These are phyloP conservation scores for Aleiodes testaceus DNA, from an alignment of 2,888 invertebrate genomes.

Conservation along the genomic window DNA sequence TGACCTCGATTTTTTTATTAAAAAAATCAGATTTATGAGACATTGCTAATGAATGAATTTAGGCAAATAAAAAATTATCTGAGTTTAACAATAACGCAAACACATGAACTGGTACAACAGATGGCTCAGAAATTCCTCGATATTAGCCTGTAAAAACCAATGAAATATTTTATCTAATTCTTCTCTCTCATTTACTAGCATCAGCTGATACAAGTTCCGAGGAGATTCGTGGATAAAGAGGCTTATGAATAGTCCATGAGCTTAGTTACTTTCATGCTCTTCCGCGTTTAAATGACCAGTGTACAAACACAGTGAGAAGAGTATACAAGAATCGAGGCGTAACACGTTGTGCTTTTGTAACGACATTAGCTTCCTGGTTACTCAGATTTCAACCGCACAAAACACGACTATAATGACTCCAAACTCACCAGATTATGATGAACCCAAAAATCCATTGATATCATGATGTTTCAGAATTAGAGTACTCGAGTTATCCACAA, in stretches of 20 bases:
- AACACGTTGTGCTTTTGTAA: constrained; percentile 12
- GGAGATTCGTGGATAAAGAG: too few relatives aligned
- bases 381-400: constrained; percentile 22
- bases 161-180: constrained; percentile 17
- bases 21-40: constrained; percentile 24
- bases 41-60: constrained; percentile 18
- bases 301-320: too few relatives aligned
- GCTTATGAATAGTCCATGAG: too few relatives aligned
- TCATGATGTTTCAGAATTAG: constrained; percentile 1
- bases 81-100: constrained; percentile 13
- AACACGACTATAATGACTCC: neutral
- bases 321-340: neutral
- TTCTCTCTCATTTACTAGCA: neutral
- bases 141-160: constrained; percentile 12
- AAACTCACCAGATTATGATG: constrained; percentile 28
- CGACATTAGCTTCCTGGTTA: constrained; percentile 21
- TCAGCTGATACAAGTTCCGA: too few relatives aligned
- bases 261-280: too few relatives aligned
- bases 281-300: too few relatives aligned
- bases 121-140: constrained; percentile 6
- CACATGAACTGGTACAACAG: constrained; percentile 1
- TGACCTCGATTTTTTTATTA: constrained; percentile 18
- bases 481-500: neutral
- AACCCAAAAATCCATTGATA: constrained; percentile 18
- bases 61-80: neutral